Base-by-base conservation (phyloP, 1,140 invertebrate genomes). In the Meloidogyne exigua region DNA sequence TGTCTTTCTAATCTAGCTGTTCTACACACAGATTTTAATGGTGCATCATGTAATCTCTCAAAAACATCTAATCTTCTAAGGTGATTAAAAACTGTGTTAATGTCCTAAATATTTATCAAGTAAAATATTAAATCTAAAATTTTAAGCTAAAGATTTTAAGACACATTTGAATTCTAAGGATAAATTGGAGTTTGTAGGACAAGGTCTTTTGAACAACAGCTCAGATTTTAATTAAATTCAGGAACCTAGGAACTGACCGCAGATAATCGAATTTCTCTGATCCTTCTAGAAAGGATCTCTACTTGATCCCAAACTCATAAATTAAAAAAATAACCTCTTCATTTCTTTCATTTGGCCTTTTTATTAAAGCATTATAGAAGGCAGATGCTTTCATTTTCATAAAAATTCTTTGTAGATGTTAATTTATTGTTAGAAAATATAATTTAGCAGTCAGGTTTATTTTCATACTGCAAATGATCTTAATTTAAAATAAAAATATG, bases 1-100 rank as follows among this genome's bases (percentile, higher is more conserved):
- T 84, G 79, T 42, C 82, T 72, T 66, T 82, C 81, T 36, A 84
- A 62, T 49, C 82, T 49, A 5, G 81, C 81, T 57, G 82, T 82
- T 49, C 67, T 69, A 44, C 82, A 78, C 26, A 82, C 75, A 25
- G 69, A 57, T 36, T 69, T 72, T 21, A 82, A 63, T 15, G 82
- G 79, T 13, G 67, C 79, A 66, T 82, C 81, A 44, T 70, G 57
- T 13, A 82, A 44, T 32, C 71, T 68, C 21, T 79, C 65, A 42
- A 82, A 82, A 28, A 84, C 82, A 62, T 82, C 81, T 28, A 82
- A 64, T 62, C 83, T 69, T 64, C 81, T 75, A 13, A 82, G 70
- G 28, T 82, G 70, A 68, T 75, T 72, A 44, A 73, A 82, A 39
- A 82, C 85, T 21, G 71, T 64, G 23, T 72, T 72, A 13, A 84